These are phyloP conservation scores for Caenorhabditis inopinata DNA, from an alignment of 1,140 invertebrate genomes.

Conservation along the genomic window DNA sequence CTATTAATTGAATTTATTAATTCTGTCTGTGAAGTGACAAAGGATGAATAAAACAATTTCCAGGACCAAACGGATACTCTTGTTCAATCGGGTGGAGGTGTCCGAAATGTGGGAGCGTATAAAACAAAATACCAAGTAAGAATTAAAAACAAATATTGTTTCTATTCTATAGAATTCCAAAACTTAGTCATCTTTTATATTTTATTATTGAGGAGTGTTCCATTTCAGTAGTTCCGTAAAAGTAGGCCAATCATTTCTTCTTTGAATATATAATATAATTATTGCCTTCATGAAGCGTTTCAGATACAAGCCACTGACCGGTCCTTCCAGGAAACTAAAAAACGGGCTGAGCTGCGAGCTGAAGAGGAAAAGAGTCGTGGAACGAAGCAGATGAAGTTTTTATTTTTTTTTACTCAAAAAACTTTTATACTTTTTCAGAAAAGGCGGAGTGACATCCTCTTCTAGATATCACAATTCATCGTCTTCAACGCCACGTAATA, in stretches of 20 bases:
- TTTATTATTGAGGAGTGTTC: too few relatives aligned
- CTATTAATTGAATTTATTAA: too few relatives aligned
- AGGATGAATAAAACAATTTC: too few relatives aligned
- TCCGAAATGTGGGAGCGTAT: not conserved
- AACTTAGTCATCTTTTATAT: too few relatives aligned
- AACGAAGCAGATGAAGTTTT: conserved; percentile 48
- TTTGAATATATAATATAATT: too few relatives aligned
- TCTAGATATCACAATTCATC: conserved; percentile 11
- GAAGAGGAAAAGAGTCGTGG: conserved; percentile 49
- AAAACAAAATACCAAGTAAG: conserved; percentile 36
- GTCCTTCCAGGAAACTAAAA: conserved; percentile 50
- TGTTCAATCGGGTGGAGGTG: not conserved
- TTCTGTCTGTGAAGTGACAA: too few relatives aligned
- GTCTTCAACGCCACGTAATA: not conserved
- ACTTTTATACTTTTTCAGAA: not conserved
- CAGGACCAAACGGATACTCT: conserved; percentile 31
- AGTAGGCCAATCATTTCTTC: too few relatives aligned
- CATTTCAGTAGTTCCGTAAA: too few relatives aligned
- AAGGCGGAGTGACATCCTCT: not conserved
- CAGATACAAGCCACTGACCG: conserved; percentile 53
- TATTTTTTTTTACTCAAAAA: too few relatives aligned
- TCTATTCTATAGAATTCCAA: too few relatives aligned
- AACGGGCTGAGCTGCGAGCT: conserved; percentile 48
- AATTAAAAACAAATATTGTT: too few relatives aligned
- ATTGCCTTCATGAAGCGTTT: not conserved